Base-by-base conservation (phyloP, 2,888 invertebrate species). In the Amphiduros pacificus region DNA sequence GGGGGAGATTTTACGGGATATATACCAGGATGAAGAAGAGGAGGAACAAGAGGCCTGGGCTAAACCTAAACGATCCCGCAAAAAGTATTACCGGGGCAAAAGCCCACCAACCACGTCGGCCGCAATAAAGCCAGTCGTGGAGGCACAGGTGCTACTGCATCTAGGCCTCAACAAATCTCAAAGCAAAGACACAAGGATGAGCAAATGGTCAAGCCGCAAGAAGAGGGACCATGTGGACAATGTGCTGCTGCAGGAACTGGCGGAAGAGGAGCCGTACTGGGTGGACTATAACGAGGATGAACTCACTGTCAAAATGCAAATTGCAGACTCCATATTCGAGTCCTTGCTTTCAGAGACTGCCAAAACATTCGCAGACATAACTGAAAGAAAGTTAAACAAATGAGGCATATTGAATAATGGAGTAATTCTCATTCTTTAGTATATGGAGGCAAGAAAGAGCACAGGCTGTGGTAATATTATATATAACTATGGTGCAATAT, bases 231-330 rank as follows among this genome's bases (percentile, higher is more conserved):
- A 88, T 66, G 89, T 91, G 1, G 90, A 91, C 74, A 89, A 89
- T 72, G 85, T 90, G 61, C 83, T 91, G 60, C 87, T 90, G 31
- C 84, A 87, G 61, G 91, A 91, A 79, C 85, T 89, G 55, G 88
- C 87, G 70, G 87, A 87, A 55, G 90, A 91, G 72, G 90, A 91
- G 75, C 84, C 86, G 17, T 87, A 88, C 67, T 91, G 91, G 91
- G 88, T 88, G 1, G 88, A 88, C 75, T 91, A 89, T 75, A 88
- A 89, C 75, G 82, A 86, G 53, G 90, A 91, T 74, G 90, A 91
- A 77, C 82, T 87, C 24, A 85, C 87, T 40, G 88, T 91, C 26
- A 89, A 90, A 73, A 86, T 79, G 68, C 80, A 82, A 64, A 73
- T 85, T 20, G 76, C 89, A 0, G 86, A 87, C 66, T 85, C 86